Evolutionary conservation across 92 coral and sea anemone species (phyloP), one percentile per base, ranked within the genome.

Genomic region (Palythoa caribaeorum): DNA sequence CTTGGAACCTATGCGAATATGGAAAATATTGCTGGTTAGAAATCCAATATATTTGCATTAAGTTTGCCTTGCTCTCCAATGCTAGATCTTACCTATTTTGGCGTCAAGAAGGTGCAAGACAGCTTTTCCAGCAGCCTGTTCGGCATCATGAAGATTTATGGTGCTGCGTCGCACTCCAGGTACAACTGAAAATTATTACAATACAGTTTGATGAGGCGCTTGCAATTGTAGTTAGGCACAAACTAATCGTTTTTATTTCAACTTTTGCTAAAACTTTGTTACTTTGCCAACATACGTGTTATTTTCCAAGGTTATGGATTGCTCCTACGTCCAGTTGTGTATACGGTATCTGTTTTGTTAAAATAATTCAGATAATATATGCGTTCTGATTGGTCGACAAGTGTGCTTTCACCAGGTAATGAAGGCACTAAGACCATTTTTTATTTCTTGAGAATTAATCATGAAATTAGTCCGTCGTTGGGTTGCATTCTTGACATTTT

Each of bases 51-150:
- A 6, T 35, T 36, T 28, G 3, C 14, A 1, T 10, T 9, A 54
- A 21, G 0, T 13, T 39, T 5, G 20, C 17, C 19, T 3, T 4
- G 28, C 21, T 17, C 28, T 63, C 70, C 6, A 63, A 17, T 17
- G 9, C 70, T 21, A 5, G 35, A 63, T 1, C 91, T 70, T 74
- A 94, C 99, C 99, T 70, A 97, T 97, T 91, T 97, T 97, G 48
- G 96, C 97, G 74, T 97, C 98, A 69, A 97, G 87, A 36, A 97
- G 90, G 47, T 92, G 87, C 1, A 96, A 94, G 52, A 97, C 99
- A 47, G 99, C 99, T 89, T 89, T 83, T 44, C 98, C 98, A 11
- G 98, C 99, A 19, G 92, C 96, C 75, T 95, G 94, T 81, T 95
- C 96, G 54, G 89, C 92, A 19, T 53, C 54, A 71, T 85, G 93